Evolutionary conservation across 1,140 invertebrate genomes (phyloP), one percentile per base, ranked within the genome.

Genomic region (Papilio machaon): DNA sequence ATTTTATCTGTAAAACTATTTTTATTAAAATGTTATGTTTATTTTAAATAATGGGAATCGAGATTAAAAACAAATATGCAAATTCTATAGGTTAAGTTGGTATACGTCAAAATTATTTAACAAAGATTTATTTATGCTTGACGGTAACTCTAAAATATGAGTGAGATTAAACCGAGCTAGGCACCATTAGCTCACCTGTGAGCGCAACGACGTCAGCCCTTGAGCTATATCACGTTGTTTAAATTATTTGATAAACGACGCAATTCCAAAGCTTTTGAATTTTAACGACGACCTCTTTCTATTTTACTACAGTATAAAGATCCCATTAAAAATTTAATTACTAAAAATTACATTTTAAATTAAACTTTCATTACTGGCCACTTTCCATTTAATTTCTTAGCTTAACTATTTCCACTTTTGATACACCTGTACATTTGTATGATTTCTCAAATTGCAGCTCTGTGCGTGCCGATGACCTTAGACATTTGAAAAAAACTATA

Each of bases 211-310:
- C 64, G 64, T 70, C 58, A 70, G 64, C 64, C 64, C 64, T 70
- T 70, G 23, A 70, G 64, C 64, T 70, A 70, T 70, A 11, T 15
- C 64, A 38, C 23, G 11, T 70, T 70, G 64, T 70, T 70, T 70
- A 70, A 70, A 35, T 70, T 38, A 70, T 70, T 15, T 70, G 64
- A 70, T 70, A 70, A 70, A 70, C 64, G 30, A 70, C 64, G 30
- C 13, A 15, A 70, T 70, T 35, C 35, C 23, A 13, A 70, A 70
- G 64, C 64, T 70, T 70, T 38, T 70, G 64, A 70, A 35, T 70
- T 70, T 70, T 30, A 70, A 35, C 30, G 10, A 15, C 64, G 64
- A 70, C 64, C 64, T 70, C 5, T 4, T 35, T 38, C 30, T 35
- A 38, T 70, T 70, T 70, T 70, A 70, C 30, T 30, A 23, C 58